phyloP scores from a whole-genome alignment of 2,888 invertebrate species.

The Thecocarcelia acutangulata region DNA sequence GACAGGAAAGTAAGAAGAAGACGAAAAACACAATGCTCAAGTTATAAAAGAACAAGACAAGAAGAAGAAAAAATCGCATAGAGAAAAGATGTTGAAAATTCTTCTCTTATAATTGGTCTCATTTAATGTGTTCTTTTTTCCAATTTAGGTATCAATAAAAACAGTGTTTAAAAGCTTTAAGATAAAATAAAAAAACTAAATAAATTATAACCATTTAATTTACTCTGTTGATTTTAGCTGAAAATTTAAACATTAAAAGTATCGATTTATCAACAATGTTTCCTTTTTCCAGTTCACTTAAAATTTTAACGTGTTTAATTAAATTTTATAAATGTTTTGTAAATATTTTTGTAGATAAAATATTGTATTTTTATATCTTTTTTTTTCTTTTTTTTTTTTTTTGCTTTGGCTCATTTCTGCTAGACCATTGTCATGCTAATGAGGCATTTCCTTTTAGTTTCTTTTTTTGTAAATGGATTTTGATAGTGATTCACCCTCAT shows the following conservation, averaged over 20 bases:
- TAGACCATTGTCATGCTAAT: constrained; percentile 69
- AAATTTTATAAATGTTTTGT: constrained; percentile 6
- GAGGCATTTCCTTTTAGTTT: constrained; percentile 66
- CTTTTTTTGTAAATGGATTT: constrained; percentile 44
- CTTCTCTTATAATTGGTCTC: constrained; percentile 55
- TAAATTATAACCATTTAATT: constrained; percentile 46
- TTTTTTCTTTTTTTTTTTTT: constrained; percentile 4
- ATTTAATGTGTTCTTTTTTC: constrained; percentile 26
- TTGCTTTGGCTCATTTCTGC: constrained; percentile 1
- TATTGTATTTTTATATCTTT: too few species aligned
- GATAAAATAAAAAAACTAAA: constrained; percentile 20
- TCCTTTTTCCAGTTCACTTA: background rate
- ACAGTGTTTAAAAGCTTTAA: constrained; percentile 6
- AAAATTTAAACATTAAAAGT: background rate
- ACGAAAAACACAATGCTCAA: constrained; percentile 10
- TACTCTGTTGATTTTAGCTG: background rate
- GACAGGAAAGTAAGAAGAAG: constrained; percentile 13
- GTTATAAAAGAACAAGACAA: constrained; percentile 10
- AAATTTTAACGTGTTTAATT: constrained; percentile 27
- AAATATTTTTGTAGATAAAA: constrained; percentile 18
- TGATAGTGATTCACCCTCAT: constrained; percentile 62
- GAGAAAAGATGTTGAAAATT: constrained; percentile 28
- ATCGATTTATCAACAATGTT: background rate
- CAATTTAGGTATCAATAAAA: background rate
- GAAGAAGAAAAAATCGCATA: background rate